Percentiles rank a stretch among this genome's conserved stretches.
These are phyloP conservation scores for Bufotes viridis DNA, from an alignment of 2,797 vertebrate species.

Conservation along the genomic window DNA sequence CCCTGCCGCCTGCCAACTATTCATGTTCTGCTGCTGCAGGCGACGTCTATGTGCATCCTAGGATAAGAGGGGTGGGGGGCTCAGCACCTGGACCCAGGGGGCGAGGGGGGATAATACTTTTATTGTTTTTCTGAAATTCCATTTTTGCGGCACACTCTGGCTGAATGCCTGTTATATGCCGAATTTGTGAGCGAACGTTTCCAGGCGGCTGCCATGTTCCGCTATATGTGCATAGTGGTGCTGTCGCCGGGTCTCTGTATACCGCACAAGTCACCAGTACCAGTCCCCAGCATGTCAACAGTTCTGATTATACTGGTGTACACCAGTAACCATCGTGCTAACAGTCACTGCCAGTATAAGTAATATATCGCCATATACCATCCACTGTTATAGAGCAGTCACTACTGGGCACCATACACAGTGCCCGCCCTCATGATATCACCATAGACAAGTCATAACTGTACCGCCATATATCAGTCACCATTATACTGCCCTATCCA, in stretches of 20 bases:
- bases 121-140: background rate
- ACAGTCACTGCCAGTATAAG: background rate
- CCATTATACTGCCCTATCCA: background rate
- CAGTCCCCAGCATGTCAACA: too few relatives aligned
- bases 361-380: background rate
- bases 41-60: background rate
- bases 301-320: background rate
- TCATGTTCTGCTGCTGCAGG: background rate
- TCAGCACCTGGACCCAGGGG: background rate
- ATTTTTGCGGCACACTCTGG: too few relatives aligned
- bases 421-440: background rate
- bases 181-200: background rate
- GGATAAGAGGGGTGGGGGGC: background rate
- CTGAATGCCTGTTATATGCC: too few relatives aligned
- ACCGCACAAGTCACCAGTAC: background rate
- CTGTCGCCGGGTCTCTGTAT: background rate
- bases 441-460: background rate
- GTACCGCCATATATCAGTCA: background rate
- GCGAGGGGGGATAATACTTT: background rate
- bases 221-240: background rate
- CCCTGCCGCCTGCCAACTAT: slow-evolving; percentile 14
- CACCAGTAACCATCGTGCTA: background rate
- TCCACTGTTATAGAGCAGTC: background rate
- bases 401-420: background rate
- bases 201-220: background rate